Base-by-base conservation (phyloP, 1,140 invertebrate species). In the Centruroides sculpturatus region DNA sequence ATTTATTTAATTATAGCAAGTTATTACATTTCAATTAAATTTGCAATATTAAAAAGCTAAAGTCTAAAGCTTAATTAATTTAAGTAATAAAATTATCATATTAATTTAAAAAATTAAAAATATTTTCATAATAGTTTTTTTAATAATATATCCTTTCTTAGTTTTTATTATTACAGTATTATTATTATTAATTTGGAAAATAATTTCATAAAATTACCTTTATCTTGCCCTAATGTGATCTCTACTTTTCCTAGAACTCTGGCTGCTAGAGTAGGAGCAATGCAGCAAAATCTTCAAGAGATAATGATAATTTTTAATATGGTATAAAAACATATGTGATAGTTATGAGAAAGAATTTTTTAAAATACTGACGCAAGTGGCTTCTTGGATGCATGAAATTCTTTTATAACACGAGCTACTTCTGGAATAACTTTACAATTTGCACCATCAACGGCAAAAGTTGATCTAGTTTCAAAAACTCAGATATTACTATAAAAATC, bases 191-290 rank as follows among this genome's bases (percentile, higher is more conserved):
- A 56, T 2, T 56, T 56, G 12, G 13, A 56, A 41, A 47, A 12
- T 47, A 41, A 5, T 7, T 55, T 34, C 3, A 59, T 5, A 59
- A 11, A 12, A 57, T 12, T 55, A 72, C 74, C 68, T 6, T 69
- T 69, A 61, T 76, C 63, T 55, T 55, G 74, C 6, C 82, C 82
- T 3, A 83, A 72, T 7, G 81, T 83, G 34, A 83, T 72, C 66
- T 75, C 78, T 60, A 76, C 76, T 46, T 77, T 77, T 36, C 68
- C 62, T 12, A 76, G 62, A 0, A 81, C 72, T 70, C 75, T 79
- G 3, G 81, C 81, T 34, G 78, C 75, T 12, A 83, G 57, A 12
- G 78, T 75, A 9, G 81, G 77, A n/a, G 81, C 73, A 59, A 83
- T 82, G 67, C 81, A 83, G 51, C 78, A 79, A 36, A 80, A 64